These are phyloP conservation scores for Phaonia tiefii DNA, from an alignment of 2,888 invertebrate genomes.

Conservation along the genomic window DNA sequence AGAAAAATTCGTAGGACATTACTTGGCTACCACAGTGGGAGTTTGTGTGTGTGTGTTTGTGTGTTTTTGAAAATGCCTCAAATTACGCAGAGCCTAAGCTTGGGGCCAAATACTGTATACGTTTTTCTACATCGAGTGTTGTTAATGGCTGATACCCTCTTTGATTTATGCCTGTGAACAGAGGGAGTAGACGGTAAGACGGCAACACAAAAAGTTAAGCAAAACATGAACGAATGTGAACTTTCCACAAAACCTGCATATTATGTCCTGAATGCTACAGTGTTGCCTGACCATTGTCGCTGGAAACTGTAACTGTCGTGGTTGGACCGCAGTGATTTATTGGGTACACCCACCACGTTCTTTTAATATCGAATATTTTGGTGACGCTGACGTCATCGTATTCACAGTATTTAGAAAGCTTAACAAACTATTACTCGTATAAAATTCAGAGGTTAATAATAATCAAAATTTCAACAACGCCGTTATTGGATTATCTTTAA, in stretches of 20 bases:
- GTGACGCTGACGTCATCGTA: no score
- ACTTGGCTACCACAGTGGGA: no score
- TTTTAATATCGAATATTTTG: background rate
- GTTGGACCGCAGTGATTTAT: background rate
- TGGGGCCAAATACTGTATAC: background rate
- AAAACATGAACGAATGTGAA: slow-evolving; percentile 23
- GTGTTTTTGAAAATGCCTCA: slow-evolving; percentile 3
- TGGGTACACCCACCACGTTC: background rate
- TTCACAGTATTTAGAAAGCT: no score
- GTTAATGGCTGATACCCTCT: slow-evolving; percentile 8
- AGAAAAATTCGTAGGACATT: slow-evolving; percentile 18
- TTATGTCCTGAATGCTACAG: background rate
- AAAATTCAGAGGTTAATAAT: no score
- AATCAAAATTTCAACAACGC: no score
- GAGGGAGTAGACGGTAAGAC: background rate
- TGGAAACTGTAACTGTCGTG: background rate
- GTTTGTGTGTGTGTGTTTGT: background rate
- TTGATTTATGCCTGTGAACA: slow-evolving; percentile 1
- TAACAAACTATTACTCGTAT: no score
- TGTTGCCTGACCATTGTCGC: background rate
- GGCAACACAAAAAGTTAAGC: background rate
- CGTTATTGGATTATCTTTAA: no score
- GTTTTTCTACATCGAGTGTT: background rate
- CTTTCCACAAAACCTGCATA: slow-evolving; percentile 20
- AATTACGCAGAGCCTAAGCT: slow-evolving; percentile 46